Percentiles rank a stretch among this genome's conserved stretches.
Conservation (phyloP, 1,140 invertebrate species). For the Aphidius gifuensis region DNA sequence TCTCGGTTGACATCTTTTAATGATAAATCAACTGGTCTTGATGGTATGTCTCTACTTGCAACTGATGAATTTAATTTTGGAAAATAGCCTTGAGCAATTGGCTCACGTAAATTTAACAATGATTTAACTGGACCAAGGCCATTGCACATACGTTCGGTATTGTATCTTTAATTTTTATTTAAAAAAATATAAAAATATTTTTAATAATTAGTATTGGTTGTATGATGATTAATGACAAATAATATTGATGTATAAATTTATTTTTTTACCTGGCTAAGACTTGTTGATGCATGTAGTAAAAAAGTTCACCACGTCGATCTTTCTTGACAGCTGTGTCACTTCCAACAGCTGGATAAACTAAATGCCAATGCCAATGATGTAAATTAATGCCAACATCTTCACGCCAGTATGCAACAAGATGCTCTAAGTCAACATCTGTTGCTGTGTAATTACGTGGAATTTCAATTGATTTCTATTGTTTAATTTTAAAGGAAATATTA, state of each 20-base stretch:
- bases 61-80: conserved; percentile 68
- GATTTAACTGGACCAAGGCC: conserved; percentile 58
- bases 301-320: conserved; percentile 61
- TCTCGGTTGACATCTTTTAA: conserved; percentile 66
- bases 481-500: no score
- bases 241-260: no score
- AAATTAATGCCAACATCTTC: conserved; percentile 62
- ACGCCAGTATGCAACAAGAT: conserved; percentile 63
- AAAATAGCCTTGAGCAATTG: conserved; percentile 69
- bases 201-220: no score
- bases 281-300: conserved; percentile 58
- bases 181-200: no score
- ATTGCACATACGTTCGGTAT: conserved; percentile 67
- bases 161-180: conserved; percentile 56
- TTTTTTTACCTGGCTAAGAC: conserved; percentile 52
- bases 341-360: conserved; percentile 72
- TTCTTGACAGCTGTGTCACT: conserved; percentile 52
- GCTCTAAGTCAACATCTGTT: conserved; percentile 68
- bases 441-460: conserved; percentile 74
- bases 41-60: conserved; percentile 63
- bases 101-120: conserved; percentile 60
- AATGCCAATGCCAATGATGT: conserved; percentile 83
- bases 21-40: conserved; percentile 59
- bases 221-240: no score
- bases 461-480: conserved; percentile 59